A percentile compares a stretch with the other conserved stretches of the same genome.
phyloP scores from a whole-genome alignment of 2,113 vertebrate species.

The Rhinogobius similis region DNA sequence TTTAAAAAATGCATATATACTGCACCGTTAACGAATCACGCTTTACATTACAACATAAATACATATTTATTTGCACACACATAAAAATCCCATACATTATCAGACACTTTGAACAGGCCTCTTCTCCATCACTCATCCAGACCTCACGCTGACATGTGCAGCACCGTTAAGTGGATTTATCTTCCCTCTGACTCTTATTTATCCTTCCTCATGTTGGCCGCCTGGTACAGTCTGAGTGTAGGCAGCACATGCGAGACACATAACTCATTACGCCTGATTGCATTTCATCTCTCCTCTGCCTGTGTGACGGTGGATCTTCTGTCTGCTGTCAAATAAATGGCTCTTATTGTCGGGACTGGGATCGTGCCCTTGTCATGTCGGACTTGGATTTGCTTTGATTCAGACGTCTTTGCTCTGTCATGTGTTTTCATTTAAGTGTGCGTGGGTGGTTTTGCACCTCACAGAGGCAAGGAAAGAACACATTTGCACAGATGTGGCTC shows the following conservation, averaged over 20 bases:
- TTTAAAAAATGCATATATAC: too few relatives aligned
- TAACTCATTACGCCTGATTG: conserved; percentile 34
- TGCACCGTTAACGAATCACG: too few relatives aligned
- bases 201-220: conserved; percentile 58
- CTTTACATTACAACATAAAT: too few relatives aligned
- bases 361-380: conserved; percentile 36
- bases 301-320: background rate
- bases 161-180: conserved; percentile 56
- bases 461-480: conserved; percentile 7
- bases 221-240: conserved; percentile 36
- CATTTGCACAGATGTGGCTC: conserved; percentile 40
- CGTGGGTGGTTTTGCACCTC: conserved; percentile 15
- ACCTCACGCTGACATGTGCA: conserved; percentile 38
- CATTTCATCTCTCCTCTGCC: conserved; percentile 22
- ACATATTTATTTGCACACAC: too few relatives aligned
- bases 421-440: conserved; percentile 41
- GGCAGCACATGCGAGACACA: conserved; percentile 28
- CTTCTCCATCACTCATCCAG: conserved; percentile 46
- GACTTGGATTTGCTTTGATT: conserved; percentile 42
- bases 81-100: background rate
- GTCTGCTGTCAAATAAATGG: conserved; percentile 47
- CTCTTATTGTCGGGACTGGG: conserved; percentile 17
- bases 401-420: conserved; percentile 24
- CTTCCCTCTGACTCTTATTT: conserved; percentile 67
- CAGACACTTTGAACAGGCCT: conserved; percentile 20